A percentile compares a stretch with the other conserved stretches of the same genome.
Conservation (phyloP, 2,797 vertebrate genomes). For the Limnodromus scolopaceus region DNA sequence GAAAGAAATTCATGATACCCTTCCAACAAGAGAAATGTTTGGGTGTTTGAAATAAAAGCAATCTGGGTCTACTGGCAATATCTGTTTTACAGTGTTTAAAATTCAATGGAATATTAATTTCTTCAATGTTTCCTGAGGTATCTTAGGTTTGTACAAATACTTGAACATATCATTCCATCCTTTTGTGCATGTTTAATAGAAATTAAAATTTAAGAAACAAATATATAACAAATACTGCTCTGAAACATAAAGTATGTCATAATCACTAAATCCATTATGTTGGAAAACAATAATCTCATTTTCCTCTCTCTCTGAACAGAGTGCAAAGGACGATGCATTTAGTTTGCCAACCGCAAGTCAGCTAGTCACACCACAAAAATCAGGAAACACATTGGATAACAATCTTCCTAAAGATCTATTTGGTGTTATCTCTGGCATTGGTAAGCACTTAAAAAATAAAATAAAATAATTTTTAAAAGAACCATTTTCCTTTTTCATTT, state of each 20-base stretch:
- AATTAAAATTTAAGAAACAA: neutral
- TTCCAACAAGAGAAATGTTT: neutral
- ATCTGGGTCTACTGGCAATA: neutral
- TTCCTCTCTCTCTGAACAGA: conserved; percentile 75
- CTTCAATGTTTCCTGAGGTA: neutral
- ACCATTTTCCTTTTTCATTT: neutral
- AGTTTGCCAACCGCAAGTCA: conserved; percentile 76
- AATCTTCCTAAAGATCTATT: conserved; percentile 94
- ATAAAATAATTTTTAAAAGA: neutral
- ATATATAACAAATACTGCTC: neutral
- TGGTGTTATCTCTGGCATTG: conserved; percentile 94
- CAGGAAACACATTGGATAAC: conserved; percentile 86
- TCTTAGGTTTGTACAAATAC: neutral
- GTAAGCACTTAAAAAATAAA: conserved; percentile 68
- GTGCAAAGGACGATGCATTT: conserved; percentile 85
- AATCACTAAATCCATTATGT: neutral
- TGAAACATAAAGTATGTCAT: neutral
- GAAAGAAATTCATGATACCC: neutral
- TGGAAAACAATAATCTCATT: neutral
- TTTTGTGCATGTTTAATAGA: neutral
- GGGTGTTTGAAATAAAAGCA: neutral
- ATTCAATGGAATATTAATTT: neutral
- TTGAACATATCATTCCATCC: neutral
- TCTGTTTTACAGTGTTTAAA: neutral
- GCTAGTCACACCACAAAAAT: conserved; percentile 87